Evolutionary conservation across 2,888 invertebrate genomes (phyloP).

Genomic region (Vesta saturnalis): DNA sequence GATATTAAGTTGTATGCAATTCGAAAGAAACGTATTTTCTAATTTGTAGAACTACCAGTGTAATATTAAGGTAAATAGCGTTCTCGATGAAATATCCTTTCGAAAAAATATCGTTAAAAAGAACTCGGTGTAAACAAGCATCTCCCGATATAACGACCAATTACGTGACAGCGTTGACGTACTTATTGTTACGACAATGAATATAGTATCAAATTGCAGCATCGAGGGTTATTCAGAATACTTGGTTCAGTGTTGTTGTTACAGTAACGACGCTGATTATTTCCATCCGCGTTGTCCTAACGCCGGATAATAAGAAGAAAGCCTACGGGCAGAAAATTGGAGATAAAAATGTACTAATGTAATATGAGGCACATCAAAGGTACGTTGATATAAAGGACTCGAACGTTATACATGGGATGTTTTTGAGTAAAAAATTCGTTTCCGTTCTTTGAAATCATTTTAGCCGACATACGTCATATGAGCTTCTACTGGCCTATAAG

Average conservation of each 20-base stretch:
- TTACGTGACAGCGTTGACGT: constrained; percentile 49
- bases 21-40: no score
- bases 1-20: no score
- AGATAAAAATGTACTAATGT: constrained; percentile 50
- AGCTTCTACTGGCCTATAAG: constrained; percentile 23
- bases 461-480: constrained; percentile 20
- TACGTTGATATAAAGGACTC: constrained; percentile 45
- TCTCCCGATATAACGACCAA: constrained; percentile 51
- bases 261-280: constrained; percentile 54
- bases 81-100: background rate
- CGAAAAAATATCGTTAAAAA: constrained; percentile 22
- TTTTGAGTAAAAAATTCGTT: constrained; percentile 50
- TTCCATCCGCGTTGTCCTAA: constrained; percentile 48
- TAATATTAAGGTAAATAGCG: background rate
- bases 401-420: constrained; percentile 22
- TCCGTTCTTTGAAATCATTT: constrained; percentile 40
- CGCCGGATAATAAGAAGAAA: constrained; percentile 51
- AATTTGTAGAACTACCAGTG: no score
- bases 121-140: constrained; percentile 34
- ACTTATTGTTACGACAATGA: constrained; percentile 51
- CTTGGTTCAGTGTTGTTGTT: constrained; percentile 50
- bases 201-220: constrained; percentile 51
- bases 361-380: constrained; percentile 53
- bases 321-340: constrained; percentile 45
- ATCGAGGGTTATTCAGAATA: constrained; percentile 43